phyloP scores from a whole-genome alignment of 2,113 vertebrate species.

The Gasterosteus aculeatus region DNA sequence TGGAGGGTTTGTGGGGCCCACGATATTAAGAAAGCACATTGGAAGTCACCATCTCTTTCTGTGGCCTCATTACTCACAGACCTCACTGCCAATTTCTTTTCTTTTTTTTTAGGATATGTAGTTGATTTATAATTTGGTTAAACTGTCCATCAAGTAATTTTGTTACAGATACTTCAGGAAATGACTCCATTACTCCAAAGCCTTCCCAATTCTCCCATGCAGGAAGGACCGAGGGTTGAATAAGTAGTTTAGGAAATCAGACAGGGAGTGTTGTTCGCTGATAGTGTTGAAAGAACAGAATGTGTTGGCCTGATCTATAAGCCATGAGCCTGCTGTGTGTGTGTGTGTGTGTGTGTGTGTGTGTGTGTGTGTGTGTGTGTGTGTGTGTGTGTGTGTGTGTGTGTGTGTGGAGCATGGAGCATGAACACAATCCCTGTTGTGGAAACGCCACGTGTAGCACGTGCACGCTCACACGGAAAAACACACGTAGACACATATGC shows the following conservation, averaged over 20 bases:
- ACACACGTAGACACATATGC: neutral
- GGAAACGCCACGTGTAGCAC: constrained; percentile 21
- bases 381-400: too few relatives aligned
- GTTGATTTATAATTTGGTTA: constrained; percentile 11
- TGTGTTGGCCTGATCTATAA: constrained; percentile 59
- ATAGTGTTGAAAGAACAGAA: constrained; percentile 64
- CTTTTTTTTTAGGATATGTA: neutral
- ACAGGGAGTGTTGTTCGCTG: constrained; percentile 43
- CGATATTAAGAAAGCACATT: neutral
- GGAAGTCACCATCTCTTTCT: neutral
- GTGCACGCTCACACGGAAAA: constrained; percentile 1
- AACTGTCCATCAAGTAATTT: constrained; percentile 1
- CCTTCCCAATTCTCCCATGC: constrained; percentile 25
- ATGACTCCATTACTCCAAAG: constrained; percentile 27
- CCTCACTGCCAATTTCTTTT: neutral
- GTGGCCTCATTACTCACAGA: constrained; percentile 16
- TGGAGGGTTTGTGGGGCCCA: neutral
- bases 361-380: constrained; percentile 35
- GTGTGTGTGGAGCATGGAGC: constrained; percentile 30
- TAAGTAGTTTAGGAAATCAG: constrained; percentile 47
- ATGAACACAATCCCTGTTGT: constrained; percentile 18
- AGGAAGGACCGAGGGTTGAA: constrained; percentile 31
- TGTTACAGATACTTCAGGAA: neutral
- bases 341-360: too few relatives aligned
- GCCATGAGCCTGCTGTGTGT: constrained; percentile 36